Conservation (phyloP, 2,113 vertebrate genomes). For the Microtus ochrogaster region DNA sequence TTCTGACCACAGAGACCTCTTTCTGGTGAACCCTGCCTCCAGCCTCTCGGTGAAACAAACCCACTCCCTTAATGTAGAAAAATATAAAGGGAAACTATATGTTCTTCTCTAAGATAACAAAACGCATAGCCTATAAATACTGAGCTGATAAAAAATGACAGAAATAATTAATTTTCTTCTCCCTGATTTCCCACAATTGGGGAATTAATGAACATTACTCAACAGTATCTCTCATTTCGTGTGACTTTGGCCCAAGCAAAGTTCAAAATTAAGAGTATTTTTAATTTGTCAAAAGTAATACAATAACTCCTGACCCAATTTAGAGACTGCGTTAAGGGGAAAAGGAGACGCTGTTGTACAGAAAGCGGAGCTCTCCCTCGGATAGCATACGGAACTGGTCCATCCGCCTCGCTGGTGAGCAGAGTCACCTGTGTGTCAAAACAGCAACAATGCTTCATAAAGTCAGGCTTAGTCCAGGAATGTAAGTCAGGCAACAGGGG, state of each 20-base stretch:
- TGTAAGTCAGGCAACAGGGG: not conserved
- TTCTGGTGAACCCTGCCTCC: not conserved
- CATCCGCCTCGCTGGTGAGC: not conserved
- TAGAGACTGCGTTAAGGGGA: not conserved
- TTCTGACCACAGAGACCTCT: not conserved
- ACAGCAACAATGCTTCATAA: slow-evolving; percentile 28
- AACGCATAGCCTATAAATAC: not conserved
- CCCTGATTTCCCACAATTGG: not conserved
- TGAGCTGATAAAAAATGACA: slow-evolving; percentile 41
- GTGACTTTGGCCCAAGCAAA: slow-evolving; percentile 16
- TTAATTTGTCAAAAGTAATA: slow-evolving; percentile 16
- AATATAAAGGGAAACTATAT: slow-evolving; percentile 16
- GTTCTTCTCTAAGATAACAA: slow-evolving; percentile 46
- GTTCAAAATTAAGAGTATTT: not conserved
- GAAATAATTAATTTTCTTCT: slow-evolving; percentile 24
- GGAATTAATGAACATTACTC: not conserved
- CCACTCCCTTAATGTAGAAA: slow-evolving; percentile 41
- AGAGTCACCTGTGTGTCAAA: not conserved
- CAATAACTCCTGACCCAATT: not conserved
- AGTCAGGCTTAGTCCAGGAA: slow-evolving; percentile 1
- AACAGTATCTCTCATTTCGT: not conserved
- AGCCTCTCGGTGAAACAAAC: not conserved
- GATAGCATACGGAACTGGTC: not conserved
- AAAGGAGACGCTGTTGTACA: not conserved
- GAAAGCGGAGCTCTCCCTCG: not conserved